Evolutionary conservation across 2,888 invertebrate genomes (phyloP), one percentile per base, ranked within the genome.

Genomic region (Harpagoxenus sublaevis): DNA sequence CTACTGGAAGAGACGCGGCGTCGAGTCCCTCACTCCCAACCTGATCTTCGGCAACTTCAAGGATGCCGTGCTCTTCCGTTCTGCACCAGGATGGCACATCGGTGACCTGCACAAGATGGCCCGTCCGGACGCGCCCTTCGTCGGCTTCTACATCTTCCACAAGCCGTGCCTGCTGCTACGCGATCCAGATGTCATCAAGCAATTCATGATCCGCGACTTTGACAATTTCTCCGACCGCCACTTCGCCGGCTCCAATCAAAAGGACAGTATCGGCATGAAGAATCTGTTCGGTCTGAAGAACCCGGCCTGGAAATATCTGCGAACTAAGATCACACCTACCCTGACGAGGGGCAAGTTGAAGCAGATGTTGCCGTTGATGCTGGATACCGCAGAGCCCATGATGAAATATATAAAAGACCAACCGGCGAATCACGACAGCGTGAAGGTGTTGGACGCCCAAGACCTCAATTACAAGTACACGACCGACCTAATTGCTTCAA

Each of bases 281-380:
- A 94, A 95, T 88, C 87, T 96, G 70, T 94, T 96, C 85, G 94
- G 95, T 1, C 88, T 95, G 78, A 95, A 95, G 84, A 96, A 95
- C 81, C 95, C 95, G 0, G 95, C 95, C 1, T 97, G 96, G 96
- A 96, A 95, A 89, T 93, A 93, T 53, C 90, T 96, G 23, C 94
- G 96, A 39, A 90, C 95, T 0, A 96, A 96, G 87, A 92, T 96
- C 48, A 95, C 96, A 0, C 96, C 96, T 0, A 95, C 96, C 0
- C 96, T 96, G 89, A 96, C 96, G 0, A 95, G 95, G 1, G 96
- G 96, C 31, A 96, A 96, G 92, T 93, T 96, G 81, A 96, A 95
- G 90, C 93, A 92, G 62, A 96, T 96, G 96, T 94, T 96, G 42
- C 94, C 95, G 0, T 92, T 96, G 48, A 95, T 96, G 92, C 88